Percentiles rank a stretch among this genome's conserved stretches.
phyloP scores from a whole-genome alignment of 2,113 vertebrate genomes.

The Indicator indicator region DNA sequence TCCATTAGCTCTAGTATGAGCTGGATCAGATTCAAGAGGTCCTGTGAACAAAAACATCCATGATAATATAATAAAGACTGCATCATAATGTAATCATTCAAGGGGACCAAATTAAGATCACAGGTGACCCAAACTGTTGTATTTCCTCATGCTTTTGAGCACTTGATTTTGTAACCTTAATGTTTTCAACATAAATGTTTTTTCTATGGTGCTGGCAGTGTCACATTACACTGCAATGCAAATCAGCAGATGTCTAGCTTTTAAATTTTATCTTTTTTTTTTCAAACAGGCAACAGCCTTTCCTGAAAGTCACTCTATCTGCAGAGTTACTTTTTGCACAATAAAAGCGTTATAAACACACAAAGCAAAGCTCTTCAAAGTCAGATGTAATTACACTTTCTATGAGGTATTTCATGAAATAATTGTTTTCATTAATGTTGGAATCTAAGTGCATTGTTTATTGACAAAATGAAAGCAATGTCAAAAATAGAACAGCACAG shows the following conservation, averaged over 20 bases:
- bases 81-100: neutral
- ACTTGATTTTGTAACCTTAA: constrained; percentile 2
- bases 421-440: constrained; percentile 70
- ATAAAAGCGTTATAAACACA: constrained; percentile 22
- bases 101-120: constrained; percentile 11
- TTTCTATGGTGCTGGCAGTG: neutral
- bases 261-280: constrained; percentile 17
- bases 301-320: neutral
- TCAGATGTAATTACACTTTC: constrained; percentile 11
- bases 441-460: constrained; percentile 65
- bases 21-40: constrained; percentile 48
- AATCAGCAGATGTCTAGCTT: constrained; percentile 32
- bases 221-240: neutral
- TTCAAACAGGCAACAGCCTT: neutral
- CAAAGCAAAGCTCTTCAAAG: constrained; percentile 51
- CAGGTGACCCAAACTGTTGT: neutral
- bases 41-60: constrained; percentile 5
- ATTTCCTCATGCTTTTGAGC: neutral
- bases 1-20: neutral
- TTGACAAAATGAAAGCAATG: constrained; percentile 73
- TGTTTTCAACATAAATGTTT: constrained; percentile 9
- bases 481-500: constrained; percentile 61
- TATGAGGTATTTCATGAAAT: constrained; percentile 19
- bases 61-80: constrained; percentile 20
- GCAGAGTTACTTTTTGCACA: neutral